phyloP scores from a whole-genome alignment of 2,888 invertebrate genomes.

The Drosophila conformis region DNA sequence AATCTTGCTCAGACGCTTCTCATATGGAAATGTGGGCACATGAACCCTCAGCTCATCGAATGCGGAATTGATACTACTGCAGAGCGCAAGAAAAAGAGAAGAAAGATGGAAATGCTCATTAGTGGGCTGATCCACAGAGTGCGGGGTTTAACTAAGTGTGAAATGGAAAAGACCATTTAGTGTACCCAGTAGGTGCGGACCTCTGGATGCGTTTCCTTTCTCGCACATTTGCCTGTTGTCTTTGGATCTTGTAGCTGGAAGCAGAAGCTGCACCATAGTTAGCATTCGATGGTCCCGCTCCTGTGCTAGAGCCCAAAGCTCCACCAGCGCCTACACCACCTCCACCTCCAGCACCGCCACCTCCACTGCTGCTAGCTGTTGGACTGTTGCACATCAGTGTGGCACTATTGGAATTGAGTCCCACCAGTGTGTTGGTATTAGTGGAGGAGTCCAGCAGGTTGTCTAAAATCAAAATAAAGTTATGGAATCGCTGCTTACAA shows the following conservation, averaged over 20 bases:
- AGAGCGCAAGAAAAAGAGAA: conserved; percentile 74
- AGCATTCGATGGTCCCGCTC: conserved; percentile 36
- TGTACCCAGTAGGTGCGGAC: conserved; percentile 94
- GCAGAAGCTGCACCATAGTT: conserved; percentile 64
- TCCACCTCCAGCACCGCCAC: conserved; percentile 29
- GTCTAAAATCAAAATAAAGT: conserved; percentile 61
- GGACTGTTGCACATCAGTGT: conserved; percentile 79
- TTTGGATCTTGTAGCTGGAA: conserved; percentile 90
- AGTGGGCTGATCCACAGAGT: conserved; percentile 29
- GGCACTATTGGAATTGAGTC: conserved; percentile 57
- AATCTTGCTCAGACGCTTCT: conserved; percentile 98
- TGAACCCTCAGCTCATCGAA: conserved; percentile 98
- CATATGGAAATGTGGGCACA: conserved; percentile 99
- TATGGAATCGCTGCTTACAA: neutral
- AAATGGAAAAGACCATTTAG: conserved; percentile 83
- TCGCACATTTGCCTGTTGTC: conserved; percentile 96
- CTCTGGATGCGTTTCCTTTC: conserved; percentile 99
- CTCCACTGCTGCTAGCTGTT: conserved; percentile 71
- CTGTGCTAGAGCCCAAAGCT: conserved; percentile 20
- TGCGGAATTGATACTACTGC: conserved; percentile 99
- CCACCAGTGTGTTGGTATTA: conserved; percentile 57
- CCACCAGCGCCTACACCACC: conserved; percentile 36
- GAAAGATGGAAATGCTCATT: conserved; percentile 40
- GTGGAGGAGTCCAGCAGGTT: conserved; percentile 82
- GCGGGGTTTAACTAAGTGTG: conserved; percentile 38